phyloP scores from a whole-genome alignment of 1,140 invertebrate genomes.

The Andrena cerasifolii region DNA sequence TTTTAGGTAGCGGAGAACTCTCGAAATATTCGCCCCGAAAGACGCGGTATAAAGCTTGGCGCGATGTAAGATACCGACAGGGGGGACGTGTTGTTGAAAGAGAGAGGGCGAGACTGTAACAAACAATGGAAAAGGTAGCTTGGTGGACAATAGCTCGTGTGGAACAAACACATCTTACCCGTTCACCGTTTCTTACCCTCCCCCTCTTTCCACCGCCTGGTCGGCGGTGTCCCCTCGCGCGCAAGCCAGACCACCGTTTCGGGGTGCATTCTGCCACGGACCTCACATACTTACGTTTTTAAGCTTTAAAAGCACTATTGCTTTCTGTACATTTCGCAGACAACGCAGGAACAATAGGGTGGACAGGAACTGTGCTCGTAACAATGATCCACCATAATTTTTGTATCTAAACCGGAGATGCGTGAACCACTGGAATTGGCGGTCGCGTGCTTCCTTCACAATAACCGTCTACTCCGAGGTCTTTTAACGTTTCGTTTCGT shows the following conservation, averaged over 20 bases:
- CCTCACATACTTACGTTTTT: slow-evolving; percentile 56
- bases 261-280: slow-evolving; percentile 38
- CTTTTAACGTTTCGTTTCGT: not conserved
- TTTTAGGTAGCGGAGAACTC: slow-evolving; percentile 11
- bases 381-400: slow-evolving; percentile 43
- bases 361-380: slow-evolving; percentile 8
- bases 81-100: slow-evolving; percentile 63
- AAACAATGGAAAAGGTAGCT: slow-evolving; percentile 79
- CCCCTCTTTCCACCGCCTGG: not conserved
- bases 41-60: slow-evolving; percentile 35
- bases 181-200: slow-evolving; percentile 59
- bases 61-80: slow-evolving; percentile 68
- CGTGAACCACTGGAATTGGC: slow-evolving; percentile 5
- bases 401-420: slow-evolving; percentile 36
- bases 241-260: slow-evolving; percentile 21
- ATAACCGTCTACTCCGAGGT: not conserved
- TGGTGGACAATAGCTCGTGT: slow-evolving; percentile 79
- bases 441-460: slow-evolving; percentile 12
- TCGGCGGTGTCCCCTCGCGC: slow-evolving; percentile 31
- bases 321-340: slow-evolving; percentile 47
- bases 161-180: slow-evolving; percentile 81
- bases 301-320: slow-evolving; percentile 60
- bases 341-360: slow-evolving; percentile 48
- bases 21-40: slow-evolving; percentile 25
- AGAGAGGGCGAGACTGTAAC: slow-evolving; percentile 73